Base-by-base conservation (phyloP, 2,797 vertebrate genomes). In the Pempheris klunzingeri region DNA sequence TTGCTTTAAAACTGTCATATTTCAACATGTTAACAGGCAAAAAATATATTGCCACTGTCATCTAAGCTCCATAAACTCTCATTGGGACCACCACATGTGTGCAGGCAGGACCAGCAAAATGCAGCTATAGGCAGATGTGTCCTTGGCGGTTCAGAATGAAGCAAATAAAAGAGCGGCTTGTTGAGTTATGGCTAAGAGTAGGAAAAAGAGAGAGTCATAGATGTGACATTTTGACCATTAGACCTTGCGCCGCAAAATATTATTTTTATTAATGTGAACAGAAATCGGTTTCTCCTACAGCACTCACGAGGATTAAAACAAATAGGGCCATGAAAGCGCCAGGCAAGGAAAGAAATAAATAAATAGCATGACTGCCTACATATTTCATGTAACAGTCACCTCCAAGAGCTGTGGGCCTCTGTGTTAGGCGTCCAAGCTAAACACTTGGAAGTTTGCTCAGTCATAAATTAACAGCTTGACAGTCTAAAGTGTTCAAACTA, bases 231-330 rank as follows among this genome's bases (percentile, higher is more conserved):
- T 92, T 89, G 92, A 94, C 93, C 92, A 94, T 94, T 93, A 93
- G 91, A 92, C 90, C 90, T 88, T 47, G 81, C 86, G 83, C 92
- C 62, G 87, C 92, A 95, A 95, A 95, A 95, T 94, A 94, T 95
- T 94, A 95, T 95, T 94, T 95, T 95, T 95, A 95, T 95, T 95
- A 95, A 95, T 92, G 93, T 84, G 91, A 92, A 93, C 92, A 94
- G 94, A 92, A 95, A 95, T 94, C 64, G 76, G 90, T 93, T 94
- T 95, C 90, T 90, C 85, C 92, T 91, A 94, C 93, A 92, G 90
- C 91, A 94, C 94, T 94, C 93, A 22, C 6, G 95, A 94, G 95
- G 91, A 95, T 95, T 93, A 92, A 93, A 92, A 94, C 89, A 95
- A 95, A 95, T 93, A 92, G 93, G 90, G 79, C 90, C 67, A 84